Evolutionary conservation across 2,113 vertebrate genomes (phyloP), one percentile per base, ranked within the genome.

Genomic region (Paramisgurnus dabryanus): DNA sequence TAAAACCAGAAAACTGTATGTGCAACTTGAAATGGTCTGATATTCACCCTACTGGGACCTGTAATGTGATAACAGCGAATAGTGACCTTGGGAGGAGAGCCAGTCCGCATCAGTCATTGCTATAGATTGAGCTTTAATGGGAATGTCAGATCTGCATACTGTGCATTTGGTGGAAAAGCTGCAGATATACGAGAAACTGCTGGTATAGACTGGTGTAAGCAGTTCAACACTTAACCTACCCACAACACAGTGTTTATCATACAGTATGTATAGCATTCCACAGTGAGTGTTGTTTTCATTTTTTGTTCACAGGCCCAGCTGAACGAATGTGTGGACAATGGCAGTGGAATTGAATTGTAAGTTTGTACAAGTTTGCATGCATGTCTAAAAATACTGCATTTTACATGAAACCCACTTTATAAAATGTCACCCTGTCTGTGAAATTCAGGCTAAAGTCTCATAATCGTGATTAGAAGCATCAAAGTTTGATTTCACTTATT

Each of bases 281-380:
- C n/a, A 18, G 6, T 58, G 55, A 58, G 6, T n/a, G n/a, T 58
- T 58, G 55, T 58, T 58, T 18, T 58, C 7, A 8, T 58, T 58
- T 58, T 83, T 92, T 85, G 57, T 82, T 83, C 89, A 67, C 89
- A 98, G 96, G 91, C 87, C 87, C 93, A 95, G 67, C 91, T 95
- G 88, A 93, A 91, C 89, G 96, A 98, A 88, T 95, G 93, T 90
- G 96, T 98, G 95, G 97, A 98, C 83, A 96, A 97, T 83, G 95
- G 95, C 89, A 94, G 92, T 89, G 92, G 95, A 85, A 97, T 95
- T 90, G 96, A 97, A 81, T 95, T 66, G 75, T 77, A 17, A 77
- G 75, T 77, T n/a, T 77, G 45, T 41, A 39, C 2, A 6, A n/a
- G n/a, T 39, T 50, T 61, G 1, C 49, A 86, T 87, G 2, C 11